phyloP scores from a whole-genome alignment of 2,113 vertebrate genomes.

The Passer domesticus region DNA sequence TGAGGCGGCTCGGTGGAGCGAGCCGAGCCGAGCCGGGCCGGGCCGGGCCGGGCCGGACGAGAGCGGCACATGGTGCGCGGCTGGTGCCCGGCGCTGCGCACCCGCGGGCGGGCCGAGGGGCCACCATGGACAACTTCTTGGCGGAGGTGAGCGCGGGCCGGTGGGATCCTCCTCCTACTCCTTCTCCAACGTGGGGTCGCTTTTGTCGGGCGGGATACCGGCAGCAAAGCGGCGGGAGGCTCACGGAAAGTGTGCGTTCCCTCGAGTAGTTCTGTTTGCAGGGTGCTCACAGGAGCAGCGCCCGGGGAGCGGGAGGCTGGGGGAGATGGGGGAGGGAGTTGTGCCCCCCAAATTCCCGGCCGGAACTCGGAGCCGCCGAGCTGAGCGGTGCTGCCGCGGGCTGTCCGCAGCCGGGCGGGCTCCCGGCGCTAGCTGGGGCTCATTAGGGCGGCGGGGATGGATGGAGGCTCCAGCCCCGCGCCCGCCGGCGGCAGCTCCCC shows the following conservation, averaged over 20 bases:
- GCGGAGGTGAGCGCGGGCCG: conserved; percentile 34
- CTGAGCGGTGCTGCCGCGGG: background rate
- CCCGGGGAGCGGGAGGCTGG: background rate
- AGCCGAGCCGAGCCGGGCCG: background rate
- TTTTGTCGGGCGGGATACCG: background rate
- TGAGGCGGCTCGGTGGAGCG: background rate
- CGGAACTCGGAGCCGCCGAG: background rate
- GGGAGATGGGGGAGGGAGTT: background rate
- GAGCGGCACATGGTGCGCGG: conserved; percentile 30
- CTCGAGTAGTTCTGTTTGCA: background rate
- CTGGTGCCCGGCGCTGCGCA: conserved; percentile 1
- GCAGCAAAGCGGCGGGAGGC: background rate
- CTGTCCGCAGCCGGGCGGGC: background rate
- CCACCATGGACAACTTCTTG: conserved; percentile 51
- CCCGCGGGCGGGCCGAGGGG: background rate
- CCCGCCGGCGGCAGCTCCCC: background rate
- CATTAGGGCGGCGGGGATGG: background rate
- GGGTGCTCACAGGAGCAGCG: background rate
- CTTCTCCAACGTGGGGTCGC: background rate
- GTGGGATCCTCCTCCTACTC: background rate
- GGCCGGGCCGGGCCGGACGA: background rate
- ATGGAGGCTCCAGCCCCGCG: background rate
- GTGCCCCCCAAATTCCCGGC: background rate
- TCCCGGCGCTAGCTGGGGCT: background rate
- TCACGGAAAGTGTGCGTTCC: background rate